Evolutionary conservation across 1,140 invertebrate genomes (phyloP), one percentile per base, ranked within the genome.

Genomic region (Ctenoplectra terminalis): DNA sequence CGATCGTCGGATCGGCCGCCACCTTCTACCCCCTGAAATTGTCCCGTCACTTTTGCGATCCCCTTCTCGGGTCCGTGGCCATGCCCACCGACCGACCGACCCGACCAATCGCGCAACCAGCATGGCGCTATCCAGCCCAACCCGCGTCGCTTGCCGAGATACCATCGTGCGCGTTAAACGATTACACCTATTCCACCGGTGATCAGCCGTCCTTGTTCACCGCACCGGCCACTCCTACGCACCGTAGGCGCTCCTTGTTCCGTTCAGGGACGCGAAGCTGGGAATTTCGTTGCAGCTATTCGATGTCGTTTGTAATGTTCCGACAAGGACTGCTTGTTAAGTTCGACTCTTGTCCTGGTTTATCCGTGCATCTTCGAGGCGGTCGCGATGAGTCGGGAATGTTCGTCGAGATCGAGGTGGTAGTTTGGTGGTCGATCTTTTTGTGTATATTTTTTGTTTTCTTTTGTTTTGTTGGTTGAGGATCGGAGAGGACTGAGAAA

Each of bases 71-170:
- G 15, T n/a, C n/a, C 1, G 13, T 46, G 58, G 69, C 81, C 88
- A 88, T 90, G 86, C 91, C 92, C 73, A 88, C 43, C 5, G 9
- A 48, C 34, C 63, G 63, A 81, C 56, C 67, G n/a, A 20, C 43
- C 50, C 76, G 81, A 84, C 92, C 92, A 93, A 93, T 93, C 87
- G 67, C 23, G 23, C 40, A 78, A 82, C 84, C 92, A 92, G 90
- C 89, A 93, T 93, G 92, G 92, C 92, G 92, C 90, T 87, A 90
- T 78, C 85, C 82, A 77, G 74, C 67, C 83, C 74, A 88, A 56
- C 75, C 87, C 82, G 84, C 87, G 84, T 81, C 79, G 69, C 78
- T 52, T 52, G 56, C 34, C 11, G n/a, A 74, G 92, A 92, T 92
- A 92, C 83, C 90, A 92, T 92, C 91, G 89, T 79, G 73, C 74